Conservation (phyloP, 2,113 vertebrate species). For the Protobothrops mucrosquamatus region DNA sequence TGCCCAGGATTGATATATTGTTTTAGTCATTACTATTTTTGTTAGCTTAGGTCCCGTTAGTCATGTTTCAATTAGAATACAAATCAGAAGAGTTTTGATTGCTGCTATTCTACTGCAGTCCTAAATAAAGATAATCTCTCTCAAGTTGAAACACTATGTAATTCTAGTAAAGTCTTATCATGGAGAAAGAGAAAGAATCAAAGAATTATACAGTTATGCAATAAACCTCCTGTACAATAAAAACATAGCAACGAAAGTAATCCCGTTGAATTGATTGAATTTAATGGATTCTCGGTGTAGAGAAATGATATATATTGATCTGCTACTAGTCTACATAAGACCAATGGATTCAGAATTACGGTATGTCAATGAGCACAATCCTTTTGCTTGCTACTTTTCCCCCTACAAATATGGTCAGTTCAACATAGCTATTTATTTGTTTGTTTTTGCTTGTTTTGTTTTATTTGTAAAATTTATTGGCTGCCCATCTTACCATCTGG, state of each 20-base stretch:
- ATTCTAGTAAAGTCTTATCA: not conserved
- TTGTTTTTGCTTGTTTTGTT: not conserved
- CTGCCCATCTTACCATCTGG: not conserved
- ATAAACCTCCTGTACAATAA: not conserved
- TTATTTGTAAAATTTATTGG: not conserved
- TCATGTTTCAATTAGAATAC: not conserved
- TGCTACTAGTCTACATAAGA: not conserved
- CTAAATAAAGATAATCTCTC: not conserved
- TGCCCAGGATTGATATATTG: not conserved
- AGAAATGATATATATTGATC: not conserved
- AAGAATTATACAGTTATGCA: not conserved
- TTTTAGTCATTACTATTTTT: not conserved
- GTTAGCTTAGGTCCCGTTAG: not conserved
- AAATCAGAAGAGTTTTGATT: not conserved
- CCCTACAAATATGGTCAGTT: not conserved
- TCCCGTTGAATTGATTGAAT: not conserved
- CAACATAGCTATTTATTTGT: not conserved
- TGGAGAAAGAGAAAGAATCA: not conserved
- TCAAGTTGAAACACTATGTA: not conserved
- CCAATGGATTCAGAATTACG: not conserved
- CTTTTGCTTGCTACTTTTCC: not conserved
- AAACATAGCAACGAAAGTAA: not conserved
- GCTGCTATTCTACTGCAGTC: not conserved
- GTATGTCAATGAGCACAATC: not conserved
- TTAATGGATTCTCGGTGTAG: not conserved